phyloP scores from a whole-genome alignment of 2,113 vertebrate species.

The Clarias batrachus region DNA sequence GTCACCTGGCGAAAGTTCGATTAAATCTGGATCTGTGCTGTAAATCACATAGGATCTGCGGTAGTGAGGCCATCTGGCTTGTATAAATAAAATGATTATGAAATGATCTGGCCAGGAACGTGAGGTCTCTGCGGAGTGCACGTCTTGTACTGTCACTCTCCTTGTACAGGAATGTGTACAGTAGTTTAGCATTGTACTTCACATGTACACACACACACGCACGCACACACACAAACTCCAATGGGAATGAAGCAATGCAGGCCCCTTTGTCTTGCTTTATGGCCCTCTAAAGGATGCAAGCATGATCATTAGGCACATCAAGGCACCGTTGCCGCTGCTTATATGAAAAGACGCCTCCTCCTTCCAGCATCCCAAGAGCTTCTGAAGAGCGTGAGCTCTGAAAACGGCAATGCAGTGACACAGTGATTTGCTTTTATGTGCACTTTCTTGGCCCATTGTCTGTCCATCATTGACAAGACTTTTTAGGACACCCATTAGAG shows the following conservation, averaged over 20 bases:
- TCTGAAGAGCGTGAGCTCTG: constrained; percentile 62
- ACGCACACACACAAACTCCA: constrained; percentile 3
- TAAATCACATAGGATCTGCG: background rate
- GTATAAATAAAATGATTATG: constrained; percentile 23
- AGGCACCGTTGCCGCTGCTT: constrained; percentile 23
- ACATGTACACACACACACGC: background rate
- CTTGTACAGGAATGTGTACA: constrained; percentile 26
- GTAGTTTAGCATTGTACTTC: constrained; percentile 10
- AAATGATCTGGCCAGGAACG: background rate
- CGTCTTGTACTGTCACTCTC: constrained; percentile 11
- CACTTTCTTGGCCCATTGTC: constrained; percentile 72
- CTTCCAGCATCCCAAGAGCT: constrained; percentile 46
- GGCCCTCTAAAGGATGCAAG: constrained; percentile 35
- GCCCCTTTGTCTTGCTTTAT: constrained; percentile 43
- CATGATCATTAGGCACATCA: constrained; percentile 51
- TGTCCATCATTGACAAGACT: constrained; percentile 57
- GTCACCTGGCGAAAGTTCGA: constrained; percentile 27
- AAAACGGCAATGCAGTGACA: constrained; percentile 61
- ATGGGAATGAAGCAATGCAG: constrained; percentile 12
- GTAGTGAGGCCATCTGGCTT: constrained; percentile 25
- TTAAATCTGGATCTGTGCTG: constrained; percentile 8
- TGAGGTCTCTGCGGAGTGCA: background rate
- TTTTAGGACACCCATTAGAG: constrained; percentile 63
- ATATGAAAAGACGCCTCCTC: constrained; percentile 55
- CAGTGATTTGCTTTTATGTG: constrained; percentile 70